Conservation (phyloP, 2,797 vertebrate species). For the Tokudaia tokunoshimensis region DNA sequence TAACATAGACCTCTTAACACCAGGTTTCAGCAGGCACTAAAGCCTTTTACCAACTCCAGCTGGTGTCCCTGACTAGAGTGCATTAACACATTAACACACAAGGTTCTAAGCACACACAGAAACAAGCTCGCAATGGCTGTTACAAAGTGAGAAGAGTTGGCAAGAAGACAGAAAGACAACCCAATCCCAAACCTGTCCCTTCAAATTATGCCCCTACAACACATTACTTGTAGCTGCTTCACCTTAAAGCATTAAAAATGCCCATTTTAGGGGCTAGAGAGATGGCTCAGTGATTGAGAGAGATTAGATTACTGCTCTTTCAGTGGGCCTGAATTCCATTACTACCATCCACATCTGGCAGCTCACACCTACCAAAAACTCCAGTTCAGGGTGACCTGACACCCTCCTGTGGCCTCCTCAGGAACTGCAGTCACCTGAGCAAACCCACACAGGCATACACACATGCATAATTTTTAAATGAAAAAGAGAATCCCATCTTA, state of each 20-base stretch:
- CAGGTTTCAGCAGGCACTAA: slow-evolving; percentile 54
- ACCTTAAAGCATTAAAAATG: slow-evolving; percentile 59
- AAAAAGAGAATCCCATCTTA: slow-evolving; percentile 45
- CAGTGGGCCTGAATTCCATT: too few species aligned
- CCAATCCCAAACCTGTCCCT: slow-evolving; percentile 36
- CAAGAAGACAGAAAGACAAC: slow-evolving; percentile 63
- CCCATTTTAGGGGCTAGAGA: not conserved
- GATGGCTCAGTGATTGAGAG: not conserved
- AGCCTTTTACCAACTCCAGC: slow-evolving; percentile 52
- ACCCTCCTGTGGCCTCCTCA: not conserved
- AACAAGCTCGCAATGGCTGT: slow-evolving; percentile 34
- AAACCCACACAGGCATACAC: not conserved
- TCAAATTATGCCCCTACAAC: not conserved
- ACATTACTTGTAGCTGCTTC: not conserved
- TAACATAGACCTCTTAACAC: not conserved
- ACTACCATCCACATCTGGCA: not conserved
- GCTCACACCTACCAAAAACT: not conserved
- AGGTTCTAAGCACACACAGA: not conserved
- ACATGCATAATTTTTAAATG: too few species aligned
- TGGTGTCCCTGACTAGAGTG: not conserved
- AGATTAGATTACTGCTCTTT: not conserved
- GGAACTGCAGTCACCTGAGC: not conserved
- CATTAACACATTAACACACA: slow-evolving; percentile 32
- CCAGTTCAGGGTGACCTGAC: not conserved
- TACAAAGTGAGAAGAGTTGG: slow-evolving; percentile 28